A percentile compares a stretch with the other conserved stretches of the same genome.
phyloP scores from a whole-genome alignment of 2,888 invertebrate species.

The Spilarctia lutea region DNA sequence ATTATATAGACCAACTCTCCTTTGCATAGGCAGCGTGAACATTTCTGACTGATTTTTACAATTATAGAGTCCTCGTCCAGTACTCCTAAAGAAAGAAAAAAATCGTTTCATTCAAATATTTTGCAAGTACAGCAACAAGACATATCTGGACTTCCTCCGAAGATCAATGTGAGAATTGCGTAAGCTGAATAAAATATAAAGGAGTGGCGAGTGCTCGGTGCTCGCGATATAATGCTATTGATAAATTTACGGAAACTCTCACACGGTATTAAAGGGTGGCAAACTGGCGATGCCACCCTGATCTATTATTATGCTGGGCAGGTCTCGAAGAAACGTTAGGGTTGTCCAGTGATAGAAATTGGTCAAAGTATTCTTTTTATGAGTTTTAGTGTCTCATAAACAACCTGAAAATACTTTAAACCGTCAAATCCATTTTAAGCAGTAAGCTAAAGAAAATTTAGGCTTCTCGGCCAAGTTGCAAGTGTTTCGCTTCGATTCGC shows the following conservation, averaged over 20 bases:
- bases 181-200: slow-evolving; percentile 80
- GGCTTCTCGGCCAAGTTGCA: too few species aligned
- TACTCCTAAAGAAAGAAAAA: not conserved
- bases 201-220: slow-evolving; percentile 63
- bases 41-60: not conserved
- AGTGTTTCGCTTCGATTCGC: too few species aligned
- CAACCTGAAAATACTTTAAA: not conserved
- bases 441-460: too few species aligned
- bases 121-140: not conserved
- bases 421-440: not conserved
- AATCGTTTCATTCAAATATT: not conserved
- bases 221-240: slow-evolving; percentile 82
- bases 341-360: slow-evolving; percentile 52
- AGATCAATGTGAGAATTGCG: slow-evolving; percentile 75
- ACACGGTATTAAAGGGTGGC: slow-evolving; percentile 82
- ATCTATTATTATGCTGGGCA: slow-evolving; percentile 84
- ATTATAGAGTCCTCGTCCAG: too few species aligned
- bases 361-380: slow-evolving; percentile 12
- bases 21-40: not conserved
- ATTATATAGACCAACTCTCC: not conserved
- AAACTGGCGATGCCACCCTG: slow-evolving; percentile 67
- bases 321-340: slow-evolving; percentile 77
- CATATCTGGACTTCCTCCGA: slow-evolving; percentile 38
- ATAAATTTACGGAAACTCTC: slow-evolving; percentile 83
- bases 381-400: not conserved